Conservation (phyloP, 2,888 invertebrate genomes). For the Orchesella flavescens region DNA sequence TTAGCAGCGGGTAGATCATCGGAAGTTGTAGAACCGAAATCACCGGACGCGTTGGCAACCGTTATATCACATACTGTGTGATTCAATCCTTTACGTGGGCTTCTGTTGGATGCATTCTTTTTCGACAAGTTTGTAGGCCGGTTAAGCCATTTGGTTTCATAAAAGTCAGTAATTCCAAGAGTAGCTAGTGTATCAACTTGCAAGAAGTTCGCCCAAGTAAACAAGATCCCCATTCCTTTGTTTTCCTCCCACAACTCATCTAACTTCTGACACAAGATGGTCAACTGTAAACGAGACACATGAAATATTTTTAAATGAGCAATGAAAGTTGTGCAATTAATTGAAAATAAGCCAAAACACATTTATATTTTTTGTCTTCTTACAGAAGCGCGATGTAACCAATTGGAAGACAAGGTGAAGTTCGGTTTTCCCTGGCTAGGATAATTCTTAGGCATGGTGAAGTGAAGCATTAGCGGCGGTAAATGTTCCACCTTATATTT, state of each 20-base stretch:
- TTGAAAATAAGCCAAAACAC: too few species aligned
- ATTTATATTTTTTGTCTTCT: constrained; percentile 29
- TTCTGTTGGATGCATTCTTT: constrained; percentile 40
- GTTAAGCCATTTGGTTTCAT: constrained; percentile 73
- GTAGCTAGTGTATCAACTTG: constrained; percentile 77
- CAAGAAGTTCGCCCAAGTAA: too few species aligned
- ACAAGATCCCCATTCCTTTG: constrained; percentile 76
- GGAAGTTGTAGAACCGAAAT: too few species aligned
- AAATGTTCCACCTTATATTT: too few species aligned
- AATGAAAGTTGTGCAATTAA: too few species aligned
- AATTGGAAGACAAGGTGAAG: constrained; percentile 77
- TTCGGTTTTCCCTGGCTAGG: constrained; percentile 76
- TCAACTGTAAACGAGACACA: too few species aligned
- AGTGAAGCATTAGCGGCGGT: too few species aligned
- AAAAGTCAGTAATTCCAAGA: constrained; percentile 73
- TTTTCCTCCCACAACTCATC: constrained; percentile 77
- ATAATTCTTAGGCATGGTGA: too few species aligned
- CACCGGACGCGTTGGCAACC: too few species aligned
- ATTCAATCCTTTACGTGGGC: neutral
- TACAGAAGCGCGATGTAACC: constrained; percentile 76
- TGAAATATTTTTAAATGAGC: too few species aligned
- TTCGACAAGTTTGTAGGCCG: constrained; percentile 72
- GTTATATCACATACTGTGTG: neutral
- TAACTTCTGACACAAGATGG: too few species aligned
- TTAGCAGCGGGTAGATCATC: too few species aligned